phyloP scores from a whole-genome alignment of 2,888 invertebrate species.

The Meteorus cinctellus region DNA sequence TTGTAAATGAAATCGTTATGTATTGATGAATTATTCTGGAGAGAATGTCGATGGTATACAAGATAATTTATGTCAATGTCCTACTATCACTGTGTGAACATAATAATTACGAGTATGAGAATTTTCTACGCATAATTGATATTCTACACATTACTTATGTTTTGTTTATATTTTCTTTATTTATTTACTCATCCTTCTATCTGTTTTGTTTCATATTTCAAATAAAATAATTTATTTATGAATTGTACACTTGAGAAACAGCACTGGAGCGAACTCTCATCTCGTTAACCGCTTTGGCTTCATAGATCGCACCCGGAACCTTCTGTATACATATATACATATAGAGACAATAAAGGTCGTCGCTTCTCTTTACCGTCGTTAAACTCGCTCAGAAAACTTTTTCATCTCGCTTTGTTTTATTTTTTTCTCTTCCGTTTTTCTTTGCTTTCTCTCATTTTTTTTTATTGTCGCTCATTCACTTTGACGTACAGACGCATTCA shows the following conservation, averaged over 20 bases:
- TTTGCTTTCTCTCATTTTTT: background rate
- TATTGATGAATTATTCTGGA: too few species aligned
- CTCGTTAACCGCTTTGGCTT: conserved; percentile 43
- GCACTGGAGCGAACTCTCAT: conserved; percentile 20
- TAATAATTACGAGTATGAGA: too few species aligned
- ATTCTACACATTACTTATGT: too few species aligned
- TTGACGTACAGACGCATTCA: conserved; percentile 14
- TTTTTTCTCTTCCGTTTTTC: background rate
- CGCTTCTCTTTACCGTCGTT: conserved; percentile 42
- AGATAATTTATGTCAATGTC: too few species aligned
- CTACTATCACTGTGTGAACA: too few species aligned
- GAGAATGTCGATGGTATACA: too few species aligned
- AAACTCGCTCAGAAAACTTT: conserved; percentile 24
- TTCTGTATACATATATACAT: conserved; percentile 26
- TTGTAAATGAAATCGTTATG: too few species aligned
- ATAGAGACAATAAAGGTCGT: conserved; percentile 13
- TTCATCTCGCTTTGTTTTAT: conserved; percentile 21
- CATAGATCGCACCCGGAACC: conserved; percentile 30
- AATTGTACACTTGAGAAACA: background rate
- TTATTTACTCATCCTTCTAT: background rate
- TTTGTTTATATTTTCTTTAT: too few species aligned
- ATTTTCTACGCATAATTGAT: too few species aligned
- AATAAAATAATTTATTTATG: background rate
- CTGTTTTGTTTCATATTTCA: background rate
- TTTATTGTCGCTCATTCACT: conserved; percentile 12